phyloP scores from a whole-genome alignment of 2,888 invertebrate species.

The Bellardia bayeri region DNA sequence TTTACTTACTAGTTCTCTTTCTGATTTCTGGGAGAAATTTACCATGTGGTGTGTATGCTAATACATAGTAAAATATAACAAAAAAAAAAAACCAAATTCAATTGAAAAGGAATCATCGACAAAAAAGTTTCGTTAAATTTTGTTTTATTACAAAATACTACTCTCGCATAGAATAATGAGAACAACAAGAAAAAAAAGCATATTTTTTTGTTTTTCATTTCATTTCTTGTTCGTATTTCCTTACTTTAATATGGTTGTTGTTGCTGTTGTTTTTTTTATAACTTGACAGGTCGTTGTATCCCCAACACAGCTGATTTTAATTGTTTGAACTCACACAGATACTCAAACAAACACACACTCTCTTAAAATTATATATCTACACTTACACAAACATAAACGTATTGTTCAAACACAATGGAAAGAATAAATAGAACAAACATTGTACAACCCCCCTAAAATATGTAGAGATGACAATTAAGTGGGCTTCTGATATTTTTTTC shows the following conservation, averaged over 20 bases:
- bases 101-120: slow-evolving; percentile 4
- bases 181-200: slow-evolving; percentile 18
- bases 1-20: slow-evolving; percentile 29
- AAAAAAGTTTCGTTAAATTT: slow-evolving; percentile 66
- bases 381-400: neutral
- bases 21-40: slow-evolving; percentile 28
- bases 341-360: slow-evolving; percentile 39
- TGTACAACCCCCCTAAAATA: slow-evolving; percentile 35
- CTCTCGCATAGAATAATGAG: neutral
- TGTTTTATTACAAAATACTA: slow-evolving; percentile 31
- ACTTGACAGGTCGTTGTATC: slow-evolving; percentile 77
- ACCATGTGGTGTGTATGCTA: slow-evolving; percentile 64
- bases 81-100: neutral
- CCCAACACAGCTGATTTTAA: slow-evolving; percentile 75
- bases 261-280: slow-evolving; percentile 54
- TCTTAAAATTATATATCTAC: slow-evolving; percentile 48
- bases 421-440: slow-evolving; percentile 37
- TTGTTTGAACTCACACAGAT: slow-evolving; percentile 64
- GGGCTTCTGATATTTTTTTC: slow-evolving; percentile 12
- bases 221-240: slow-evolving; percentile 44
- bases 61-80: no score
- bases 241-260: slow-evolving; percentile 51
- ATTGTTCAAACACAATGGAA: slow-evolving; percentile 4
- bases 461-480: slow-evolving; percentile 48
- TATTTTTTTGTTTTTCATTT: slow-evolving; percentile 44